Percentiles rank a stretch among this genome's conserved stretches.
Evolutionary conservation across 2,113 vertebrate species (phyloP).

Genomic region (Rhipidura dahli): DNA sequence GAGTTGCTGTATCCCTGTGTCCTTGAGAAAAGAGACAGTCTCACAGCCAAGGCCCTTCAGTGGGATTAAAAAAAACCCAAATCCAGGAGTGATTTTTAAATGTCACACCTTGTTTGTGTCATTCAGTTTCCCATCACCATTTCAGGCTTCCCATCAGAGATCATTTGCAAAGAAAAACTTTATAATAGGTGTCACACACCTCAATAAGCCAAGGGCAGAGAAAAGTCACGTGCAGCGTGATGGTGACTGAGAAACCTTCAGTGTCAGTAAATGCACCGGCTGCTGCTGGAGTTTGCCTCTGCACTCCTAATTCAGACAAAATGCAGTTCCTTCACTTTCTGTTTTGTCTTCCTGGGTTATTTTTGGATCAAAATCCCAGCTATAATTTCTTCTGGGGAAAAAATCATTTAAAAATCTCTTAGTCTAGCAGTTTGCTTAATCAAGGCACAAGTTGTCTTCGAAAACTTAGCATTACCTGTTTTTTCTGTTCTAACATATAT

Average conservation of each 20-base stretch:
- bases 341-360: not conserved
- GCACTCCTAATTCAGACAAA: not conserved
- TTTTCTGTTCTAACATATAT: not conserved
- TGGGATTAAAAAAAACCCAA: not conserved
- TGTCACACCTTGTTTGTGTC: not conserved
- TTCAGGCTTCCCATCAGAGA: not conserved
- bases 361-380: not conserved
- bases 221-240: not conserved
- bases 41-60: not conserved
- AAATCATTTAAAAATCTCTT: not conserved
- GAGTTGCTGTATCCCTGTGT: not conserved
- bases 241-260: not conserved
- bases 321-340: not conserved
- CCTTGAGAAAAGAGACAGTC: not conserved
- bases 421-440: not conserved
- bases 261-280: not conserved
- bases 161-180: not conserved
- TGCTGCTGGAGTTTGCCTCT: not conserved
- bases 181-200: not conserved
- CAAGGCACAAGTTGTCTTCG: not conserved
- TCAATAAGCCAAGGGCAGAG: not conserved
- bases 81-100: not conserved
- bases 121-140: not conserved
- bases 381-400: not conserved
- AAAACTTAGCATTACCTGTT: not conserved